These are phyloP conservation scores for Drosophila seguyi DNA, from an alignment of 1,140 invertebrate genomes.

Conservation along the genomic window DNA sequence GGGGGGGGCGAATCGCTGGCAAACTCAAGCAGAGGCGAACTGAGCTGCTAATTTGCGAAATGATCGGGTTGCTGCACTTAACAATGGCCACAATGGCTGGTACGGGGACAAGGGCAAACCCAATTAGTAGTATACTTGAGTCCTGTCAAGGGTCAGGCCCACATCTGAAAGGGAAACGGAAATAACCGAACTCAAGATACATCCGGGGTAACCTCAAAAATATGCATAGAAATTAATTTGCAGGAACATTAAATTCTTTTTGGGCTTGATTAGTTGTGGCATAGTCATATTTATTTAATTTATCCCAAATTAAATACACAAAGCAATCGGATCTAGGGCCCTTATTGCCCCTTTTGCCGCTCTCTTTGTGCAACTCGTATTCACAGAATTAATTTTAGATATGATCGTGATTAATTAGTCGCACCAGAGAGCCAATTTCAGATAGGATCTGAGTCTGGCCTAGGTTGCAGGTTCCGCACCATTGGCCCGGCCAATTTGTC, in stretches of 20 bases:
- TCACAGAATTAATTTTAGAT: constrained; percentile 17
- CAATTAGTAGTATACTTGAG: background rate
- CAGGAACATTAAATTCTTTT: background rate
- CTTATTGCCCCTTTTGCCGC: background rate
- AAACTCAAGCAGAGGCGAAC: constrained; percentile 26
- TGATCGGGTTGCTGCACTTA: constrained; percentile 22
- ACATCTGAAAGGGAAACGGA: background rate
- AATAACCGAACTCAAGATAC: background rate
- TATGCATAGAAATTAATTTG: background rate
- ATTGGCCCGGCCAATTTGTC: constrained; percentile 14
- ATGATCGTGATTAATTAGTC: constrained; percentile 32
- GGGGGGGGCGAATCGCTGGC: constrained; percentile 2
- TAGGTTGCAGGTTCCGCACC: constrained; percentile 7
- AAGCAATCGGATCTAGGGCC: background rate
- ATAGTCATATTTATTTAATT: too few relatives aligned
- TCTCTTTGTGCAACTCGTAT: background rate
- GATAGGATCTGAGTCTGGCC: constrained; percentile 46
- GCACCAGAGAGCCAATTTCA: constrained; percentile 45
- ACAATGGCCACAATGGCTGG: background rate
- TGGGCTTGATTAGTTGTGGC: background rate
- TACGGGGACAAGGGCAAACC: background rate
- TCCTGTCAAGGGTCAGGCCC: background rate
- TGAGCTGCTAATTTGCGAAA: constrained; percentile 34
- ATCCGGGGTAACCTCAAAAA: background rate
- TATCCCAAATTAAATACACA: background rate